A percentile compares a stretch with the other conserved stretches of the same genome.
phyloP scores from a whole-genome alignment of 2,113 vertebrate species.

The Anarhynchus alexandrinus region DNA sequence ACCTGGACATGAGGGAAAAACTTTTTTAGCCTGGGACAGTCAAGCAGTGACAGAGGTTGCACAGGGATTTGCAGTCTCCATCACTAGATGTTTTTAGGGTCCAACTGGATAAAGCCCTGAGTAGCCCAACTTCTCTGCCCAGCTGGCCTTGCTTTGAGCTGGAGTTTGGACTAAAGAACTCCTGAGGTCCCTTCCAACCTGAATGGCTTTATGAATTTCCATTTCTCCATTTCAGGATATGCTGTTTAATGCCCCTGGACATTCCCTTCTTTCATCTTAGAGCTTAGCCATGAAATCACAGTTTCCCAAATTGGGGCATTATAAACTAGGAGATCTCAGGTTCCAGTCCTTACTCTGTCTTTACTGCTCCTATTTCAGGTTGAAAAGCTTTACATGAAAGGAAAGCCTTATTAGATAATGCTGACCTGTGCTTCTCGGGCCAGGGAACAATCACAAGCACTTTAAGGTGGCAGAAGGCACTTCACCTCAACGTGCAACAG shows the following conservation, averaged over 20 bases:
- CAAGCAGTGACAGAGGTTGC: background rate
- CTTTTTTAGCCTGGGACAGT: no score
- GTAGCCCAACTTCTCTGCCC: background rate
- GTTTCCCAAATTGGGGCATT: background rate
- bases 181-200: background rate
- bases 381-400: background rate
- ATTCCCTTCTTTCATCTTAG: background rate
- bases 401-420: background rate
- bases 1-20: accelerated
- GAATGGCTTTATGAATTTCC: background rate
- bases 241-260: background rate
- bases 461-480: background rate
- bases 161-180: background rate
- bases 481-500: background rate
- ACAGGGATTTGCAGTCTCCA: background rate
- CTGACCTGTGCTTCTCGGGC: background rate
- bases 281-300: background rate
- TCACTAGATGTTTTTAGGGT: background rate
- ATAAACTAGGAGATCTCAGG: background rate
- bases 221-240: background rate
- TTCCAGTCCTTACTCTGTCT: background rate
- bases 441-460: background rate
- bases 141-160: background rate
- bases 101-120: background rate
- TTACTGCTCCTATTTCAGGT: background rate